A percentile compares a stretch with the other conserved stretches of the same genome.
Evolutionary conservation across 1,140 invertebrate species (phyloP).

Genomic region (Brachionus paranguensis): DNA sequence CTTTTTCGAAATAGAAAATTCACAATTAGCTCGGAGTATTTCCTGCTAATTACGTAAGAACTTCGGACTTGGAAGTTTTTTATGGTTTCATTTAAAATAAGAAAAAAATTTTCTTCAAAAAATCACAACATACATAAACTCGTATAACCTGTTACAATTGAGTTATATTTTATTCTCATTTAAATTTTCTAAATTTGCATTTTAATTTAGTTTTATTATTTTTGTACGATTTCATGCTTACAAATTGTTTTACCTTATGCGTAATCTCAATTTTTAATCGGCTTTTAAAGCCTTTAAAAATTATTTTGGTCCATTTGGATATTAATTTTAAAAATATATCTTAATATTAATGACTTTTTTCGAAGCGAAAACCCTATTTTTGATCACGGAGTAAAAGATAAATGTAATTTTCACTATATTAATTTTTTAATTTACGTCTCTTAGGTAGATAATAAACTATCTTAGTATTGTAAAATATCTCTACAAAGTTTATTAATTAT

Average conservation of each 20-base stretch:
- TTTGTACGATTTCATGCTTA: not conserved
- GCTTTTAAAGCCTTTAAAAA: not conserved
- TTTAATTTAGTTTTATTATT: conserved; percentile 21
- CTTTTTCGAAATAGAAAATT: not conserved
- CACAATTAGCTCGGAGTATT: not conserved
- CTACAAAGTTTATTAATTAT: too few species aligned
- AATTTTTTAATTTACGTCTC: not conserved
- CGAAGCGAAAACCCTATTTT: not conserved
- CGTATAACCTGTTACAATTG: conserved; percentile 14
- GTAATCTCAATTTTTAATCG: not conserved
- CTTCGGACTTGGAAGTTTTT: not conserved
- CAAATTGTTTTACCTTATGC: not conserved
- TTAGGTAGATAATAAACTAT: not conserved
- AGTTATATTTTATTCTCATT: not conserved
- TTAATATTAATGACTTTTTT: not conserved
- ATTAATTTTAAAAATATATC: not conserved
- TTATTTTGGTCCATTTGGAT: not conserved
- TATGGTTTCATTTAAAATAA: not conserved
- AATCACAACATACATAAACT: not conserved
- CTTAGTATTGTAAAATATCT: not conserved
- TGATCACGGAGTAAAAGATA: not conserved
- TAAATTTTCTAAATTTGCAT: not conserved
- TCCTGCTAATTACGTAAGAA: not conserved
- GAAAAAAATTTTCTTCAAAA: not conserved
- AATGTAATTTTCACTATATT: not conserved